Conservation (phyloP, 1,140 invertebrate genomes). For the Drosophila lini region DNA sequence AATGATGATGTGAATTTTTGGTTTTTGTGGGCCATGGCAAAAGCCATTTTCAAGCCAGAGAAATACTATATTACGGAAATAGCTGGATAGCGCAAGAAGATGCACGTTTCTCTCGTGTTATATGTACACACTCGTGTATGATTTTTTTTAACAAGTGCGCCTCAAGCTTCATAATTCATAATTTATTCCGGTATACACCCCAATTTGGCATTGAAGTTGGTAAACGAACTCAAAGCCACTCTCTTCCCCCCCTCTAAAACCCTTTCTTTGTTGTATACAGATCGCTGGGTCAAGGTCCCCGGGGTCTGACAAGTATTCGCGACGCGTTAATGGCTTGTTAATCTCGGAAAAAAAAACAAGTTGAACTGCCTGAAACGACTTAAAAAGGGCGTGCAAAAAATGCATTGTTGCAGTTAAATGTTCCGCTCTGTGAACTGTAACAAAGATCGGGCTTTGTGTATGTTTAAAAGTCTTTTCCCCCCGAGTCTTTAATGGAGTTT, state of each 20-base stretch:
- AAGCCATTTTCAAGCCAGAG: slow-evolving; percentile 35
- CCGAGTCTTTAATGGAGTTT: slow-evolving; percentile 24
- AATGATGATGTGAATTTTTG: slow-evolving; percentile 44
- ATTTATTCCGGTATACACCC: slow-evolving; percentile 41
- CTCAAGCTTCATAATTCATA: slow-evolving; percentile 22
- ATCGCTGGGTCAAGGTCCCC: slow-evolving; percentile 65
- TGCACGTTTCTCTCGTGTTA: slow-evolving; percentile 31
- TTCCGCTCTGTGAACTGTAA: slow-evolving; percentile 64
- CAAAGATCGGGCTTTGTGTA: slow-evolving; percentile 47
- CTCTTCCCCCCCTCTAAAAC: neutral
- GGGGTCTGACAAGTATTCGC: slow-evolving; percentile 25
- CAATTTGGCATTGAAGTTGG: slow-evolving; percentile 42
- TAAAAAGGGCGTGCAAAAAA: slow-evolving; percentile 51
- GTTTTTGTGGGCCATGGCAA: slow-evolving; percentile 50
- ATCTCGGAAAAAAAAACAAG: slow-evolving; percentile 38
- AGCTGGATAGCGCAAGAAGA: slow-evolving; percentile 37
- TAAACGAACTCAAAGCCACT: slow-evolving; percentile 13
- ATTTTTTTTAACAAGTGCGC: slow-evolving; percentile 22
- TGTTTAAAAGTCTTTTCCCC: slow-evolving; percentile 19
- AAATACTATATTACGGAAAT: slow-evolving; percentile 50
- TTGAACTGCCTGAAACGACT: slow-evolving; percentile 16
- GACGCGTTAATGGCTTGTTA: slow-evolving; percentile 70
- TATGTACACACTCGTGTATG: slow-evolving; percentile 6
- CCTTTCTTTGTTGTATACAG: slow-evolving; percentile 8
- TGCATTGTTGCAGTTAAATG: slow-evolving; percentile 45